phyloP scores from a whole-genome alignment of 2,113 vertebrate genomes.

The Gracilinanus agilis region DNA sequence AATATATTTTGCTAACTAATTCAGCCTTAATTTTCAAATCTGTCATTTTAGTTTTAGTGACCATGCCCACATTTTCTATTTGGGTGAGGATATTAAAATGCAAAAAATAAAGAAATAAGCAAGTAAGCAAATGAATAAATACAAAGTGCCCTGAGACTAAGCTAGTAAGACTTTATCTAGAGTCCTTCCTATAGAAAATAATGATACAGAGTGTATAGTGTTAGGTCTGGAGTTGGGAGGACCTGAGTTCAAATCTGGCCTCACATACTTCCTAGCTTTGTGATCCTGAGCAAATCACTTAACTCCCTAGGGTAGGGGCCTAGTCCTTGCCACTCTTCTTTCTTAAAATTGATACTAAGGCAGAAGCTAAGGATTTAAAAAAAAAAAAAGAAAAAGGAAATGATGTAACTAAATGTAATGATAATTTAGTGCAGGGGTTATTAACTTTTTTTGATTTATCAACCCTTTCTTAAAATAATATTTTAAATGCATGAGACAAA shows the following conservation, averaged over 20 bases:
- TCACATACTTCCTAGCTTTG: too few species aligned
- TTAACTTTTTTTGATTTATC: background rate
- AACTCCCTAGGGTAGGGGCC: too few species aligned
- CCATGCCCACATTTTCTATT: background rate
- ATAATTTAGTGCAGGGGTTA: background rate
- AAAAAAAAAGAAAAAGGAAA: too few species aligned
- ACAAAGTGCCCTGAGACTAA: background rate
- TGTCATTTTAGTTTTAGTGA: background rate
- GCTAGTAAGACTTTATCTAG: background rate
- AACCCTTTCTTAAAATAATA: background rate
- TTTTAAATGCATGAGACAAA: background rate
- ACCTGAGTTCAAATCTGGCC: too few species aligned
- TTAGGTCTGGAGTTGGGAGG: too few species aligned
- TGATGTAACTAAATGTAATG: background rate
- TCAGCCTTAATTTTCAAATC: background rate
- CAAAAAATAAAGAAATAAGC: background rate
- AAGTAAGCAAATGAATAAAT: background rate
- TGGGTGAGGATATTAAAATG: background rate
- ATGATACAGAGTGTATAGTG: too few species aligned
- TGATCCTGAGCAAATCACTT: too few species aligned
- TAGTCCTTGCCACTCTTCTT: too few species aligned
- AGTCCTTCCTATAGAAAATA: background rate
- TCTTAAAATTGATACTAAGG: too few species aligned
- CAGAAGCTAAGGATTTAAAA: too few species aligned
- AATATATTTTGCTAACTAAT: slow-evolving; percentile 24